phyloP scores from a whole-genome alignment of 2,797 vertebrate species.

The Gorsachius magnificus region DNA sequence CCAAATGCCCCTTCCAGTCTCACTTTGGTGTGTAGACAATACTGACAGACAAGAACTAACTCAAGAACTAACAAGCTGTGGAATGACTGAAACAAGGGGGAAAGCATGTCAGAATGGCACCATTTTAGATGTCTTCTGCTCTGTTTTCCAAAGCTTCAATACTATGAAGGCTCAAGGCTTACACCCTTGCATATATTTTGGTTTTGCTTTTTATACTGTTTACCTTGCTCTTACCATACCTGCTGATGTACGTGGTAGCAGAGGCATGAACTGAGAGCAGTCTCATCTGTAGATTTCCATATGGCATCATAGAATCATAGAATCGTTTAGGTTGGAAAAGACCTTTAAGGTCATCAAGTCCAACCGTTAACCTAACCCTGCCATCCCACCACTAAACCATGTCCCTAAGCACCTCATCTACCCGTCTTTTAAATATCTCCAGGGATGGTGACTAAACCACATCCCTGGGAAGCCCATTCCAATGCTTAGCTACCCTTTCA shows the following conservation, averaged over 20 bases:
- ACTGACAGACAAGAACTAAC: neutral
- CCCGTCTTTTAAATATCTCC: too few relatives aligned
- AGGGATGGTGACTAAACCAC: too few relatives aligned
- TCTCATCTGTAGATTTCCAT: neutral
- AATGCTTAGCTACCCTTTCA: too few relatives aligned
- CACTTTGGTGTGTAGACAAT: neutral
- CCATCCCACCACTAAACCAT: too few relatives aligned
- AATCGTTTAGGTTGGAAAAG: too few relatives aligned
- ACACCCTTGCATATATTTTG: neutral
- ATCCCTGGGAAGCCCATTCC: too few relatives aligned
- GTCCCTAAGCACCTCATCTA: too few relatives aligned
- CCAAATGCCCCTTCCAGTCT: neutral
- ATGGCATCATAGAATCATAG: too few relatives aligned
- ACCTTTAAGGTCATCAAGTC: too few relatives aligned
- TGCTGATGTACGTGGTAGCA: neutral
- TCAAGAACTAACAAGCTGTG: neutral
- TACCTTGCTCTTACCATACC: neutral
- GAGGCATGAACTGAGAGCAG: neutral
- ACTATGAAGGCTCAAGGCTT: neutral
- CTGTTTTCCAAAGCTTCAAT: neutral
- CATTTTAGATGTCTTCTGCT: neutral
- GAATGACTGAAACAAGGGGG: fast-evolving
- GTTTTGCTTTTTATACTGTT: neutral
- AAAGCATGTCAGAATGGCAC: neutral
- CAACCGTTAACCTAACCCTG: too few relatives aligned